Conservation (phyloP, 2,113 vertebrate species). For the Melanotaenia duboulayi region DNA sequence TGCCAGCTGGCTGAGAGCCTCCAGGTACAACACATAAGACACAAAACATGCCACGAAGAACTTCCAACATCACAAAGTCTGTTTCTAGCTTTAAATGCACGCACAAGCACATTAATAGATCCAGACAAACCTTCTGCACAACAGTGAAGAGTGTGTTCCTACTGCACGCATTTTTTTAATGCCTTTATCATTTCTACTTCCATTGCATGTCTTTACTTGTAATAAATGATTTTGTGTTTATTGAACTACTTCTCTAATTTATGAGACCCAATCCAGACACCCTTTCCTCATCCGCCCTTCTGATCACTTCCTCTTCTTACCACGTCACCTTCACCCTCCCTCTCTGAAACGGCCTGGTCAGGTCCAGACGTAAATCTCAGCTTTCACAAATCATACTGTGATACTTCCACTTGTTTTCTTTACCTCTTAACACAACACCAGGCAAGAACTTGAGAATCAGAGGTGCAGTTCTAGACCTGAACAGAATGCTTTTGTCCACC, state of each 20-base stretch:
- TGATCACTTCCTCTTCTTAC: conserved; percentile 38
- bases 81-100: conserved; percentile 6
- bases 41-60: conserved; percentile 42
- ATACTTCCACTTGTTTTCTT: conserved; percentile 70
- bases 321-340: conserved; percentile 19
- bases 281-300: conserved; percentile 26
- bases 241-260: background rate
- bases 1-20: conserved; percentile 77
- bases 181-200: background rate
- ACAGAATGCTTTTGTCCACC: conserved; percentile 70
- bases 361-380: conserved; percentile 61
- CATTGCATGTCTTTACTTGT: no score
- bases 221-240: background rate
- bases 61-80: background rate
- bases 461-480: conserved; percentile 34
- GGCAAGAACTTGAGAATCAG: conserved; percentile 62
- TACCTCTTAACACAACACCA: conserved; percentile 68
- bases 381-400: conserved; percentile 64
- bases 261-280: background rate
- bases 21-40: conserved; percentile 71
- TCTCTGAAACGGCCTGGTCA: conserved; percentile 25
- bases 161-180: background rate
- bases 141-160: no score
- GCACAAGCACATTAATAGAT: background rate
- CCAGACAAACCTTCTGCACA: background rate